phyloP scores from a whole-genome alignment of 2,113 vertebrate genomes.

The Acrocephalus arundinaceus region DNA sequence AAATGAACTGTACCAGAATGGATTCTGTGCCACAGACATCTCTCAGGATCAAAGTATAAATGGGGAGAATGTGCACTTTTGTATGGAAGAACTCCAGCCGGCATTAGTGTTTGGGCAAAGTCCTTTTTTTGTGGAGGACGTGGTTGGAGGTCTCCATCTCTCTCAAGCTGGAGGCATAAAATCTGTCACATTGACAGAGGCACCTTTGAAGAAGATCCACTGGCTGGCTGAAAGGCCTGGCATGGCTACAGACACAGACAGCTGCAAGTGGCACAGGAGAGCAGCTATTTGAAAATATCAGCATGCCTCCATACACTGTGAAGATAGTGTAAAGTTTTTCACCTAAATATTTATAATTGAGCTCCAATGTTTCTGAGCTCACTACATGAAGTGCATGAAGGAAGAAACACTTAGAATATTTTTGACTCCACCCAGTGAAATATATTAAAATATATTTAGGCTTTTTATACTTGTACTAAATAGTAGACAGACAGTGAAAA shows the following conservation, averaged over 20 bases:
- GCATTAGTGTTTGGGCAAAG: neutral
- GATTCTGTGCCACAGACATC: neutral
- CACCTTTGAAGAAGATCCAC: accelerated
- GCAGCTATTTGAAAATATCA: neutral
- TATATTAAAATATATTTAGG: neutral
- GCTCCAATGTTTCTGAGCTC: neutral
- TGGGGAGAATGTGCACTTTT: neutral
- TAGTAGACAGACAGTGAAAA: neutral
- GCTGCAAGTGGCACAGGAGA: neutral
- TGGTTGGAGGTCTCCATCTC: neutral
- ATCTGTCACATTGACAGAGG: neutral
- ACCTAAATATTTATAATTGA: neutral
- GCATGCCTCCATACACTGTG: accelerated
- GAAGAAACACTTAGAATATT: neutral
- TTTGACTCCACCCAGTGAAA: neutral
- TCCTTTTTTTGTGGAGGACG: neutral
- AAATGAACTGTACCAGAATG: neutral
- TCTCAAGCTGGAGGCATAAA: neutral
- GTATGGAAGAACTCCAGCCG: neutral
- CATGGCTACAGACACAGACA: neutral
- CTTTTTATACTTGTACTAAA: neutral
- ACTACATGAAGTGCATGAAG: neutral
- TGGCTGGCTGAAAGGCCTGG: neutral
- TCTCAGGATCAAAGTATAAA: neutral
- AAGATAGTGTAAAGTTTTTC: neutral